Conservation (phyloP, 2,113 vertebrate species). For the Cavia aperea region DNA sequence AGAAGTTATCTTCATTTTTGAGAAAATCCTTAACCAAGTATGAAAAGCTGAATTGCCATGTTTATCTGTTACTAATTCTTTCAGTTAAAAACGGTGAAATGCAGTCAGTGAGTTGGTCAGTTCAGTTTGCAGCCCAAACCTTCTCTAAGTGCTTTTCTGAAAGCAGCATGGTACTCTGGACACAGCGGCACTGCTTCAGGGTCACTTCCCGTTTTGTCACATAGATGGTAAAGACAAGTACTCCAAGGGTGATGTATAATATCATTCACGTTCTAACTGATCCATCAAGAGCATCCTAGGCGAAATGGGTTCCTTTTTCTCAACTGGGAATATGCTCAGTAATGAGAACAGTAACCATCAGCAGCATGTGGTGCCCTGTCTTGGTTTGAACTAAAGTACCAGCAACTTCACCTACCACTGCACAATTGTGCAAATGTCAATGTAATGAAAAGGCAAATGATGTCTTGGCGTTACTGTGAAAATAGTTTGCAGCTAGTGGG, state of each 20-base stretch:
- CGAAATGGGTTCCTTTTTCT: neutral
- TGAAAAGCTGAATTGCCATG: neutral
- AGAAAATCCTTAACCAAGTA: neutral
- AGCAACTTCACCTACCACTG: neutral
- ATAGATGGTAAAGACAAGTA: neutral
- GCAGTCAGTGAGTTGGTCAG: neutral
- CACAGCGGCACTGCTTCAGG: accelerated
- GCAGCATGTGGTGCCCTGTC: neutral
- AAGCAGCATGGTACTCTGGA: neutral
- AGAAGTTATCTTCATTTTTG: neutral
- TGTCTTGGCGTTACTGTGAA: neutral
- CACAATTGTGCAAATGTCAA: neutral
- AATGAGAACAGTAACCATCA: neutral
- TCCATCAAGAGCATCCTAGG: neutral
- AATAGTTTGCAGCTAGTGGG: neutral
- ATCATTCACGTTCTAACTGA: neutral
- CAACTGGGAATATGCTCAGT: neutral
- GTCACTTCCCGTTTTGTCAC: neutral
- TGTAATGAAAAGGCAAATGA: neutral
- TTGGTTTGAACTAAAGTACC: neutral
- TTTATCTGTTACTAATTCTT: neutral
- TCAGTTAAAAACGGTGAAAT: neutral
- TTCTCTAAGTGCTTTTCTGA: neutral
- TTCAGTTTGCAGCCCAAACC: neutral
- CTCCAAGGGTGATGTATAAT: neutral